Evolutionary conservation across 2,113 vertebrate species (phyloP).

Genomic region (Motacilla tschutschensis): DNA sequence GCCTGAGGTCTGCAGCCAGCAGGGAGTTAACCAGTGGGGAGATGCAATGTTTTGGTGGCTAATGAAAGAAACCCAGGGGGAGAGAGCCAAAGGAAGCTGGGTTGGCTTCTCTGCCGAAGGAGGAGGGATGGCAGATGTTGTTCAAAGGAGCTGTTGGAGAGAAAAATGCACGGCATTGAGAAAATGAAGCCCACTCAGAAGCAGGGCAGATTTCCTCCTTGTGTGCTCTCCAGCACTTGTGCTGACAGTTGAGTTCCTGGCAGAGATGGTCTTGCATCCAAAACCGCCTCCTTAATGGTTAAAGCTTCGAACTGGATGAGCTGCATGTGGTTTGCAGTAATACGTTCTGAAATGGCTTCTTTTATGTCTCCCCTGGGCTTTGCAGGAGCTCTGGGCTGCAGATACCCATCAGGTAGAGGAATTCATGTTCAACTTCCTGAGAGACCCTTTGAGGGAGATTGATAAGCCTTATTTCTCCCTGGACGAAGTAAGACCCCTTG

Average conservation of each 20-base stretch:
- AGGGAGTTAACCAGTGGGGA: neutral
- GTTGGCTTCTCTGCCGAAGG: neutral
- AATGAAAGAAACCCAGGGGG: neutral
- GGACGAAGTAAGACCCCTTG: slow-evolving; percentile 81
- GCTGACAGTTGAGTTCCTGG: neutral
- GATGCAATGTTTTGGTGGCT: neutral
- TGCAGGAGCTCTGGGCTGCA: slow-evolving; percentile 90
- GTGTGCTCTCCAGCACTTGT: neutral
- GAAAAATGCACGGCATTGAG: neutral
- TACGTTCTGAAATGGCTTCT: neutral
- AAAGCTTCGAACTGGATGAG: neutral
- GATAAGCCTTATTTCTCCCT: slow-evolving; percentile 91
- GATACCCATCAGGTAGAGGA: slow-evolving; percentile 87
- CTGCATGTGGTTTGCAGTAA: neutral
- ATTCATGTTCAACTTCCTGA: slow-evolving; percentile 92
- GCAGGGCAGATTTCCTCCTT: neutral
- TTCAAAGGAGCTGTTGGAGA: neutral
- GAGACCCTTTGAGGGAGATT: slow-evolving; percentile 93
- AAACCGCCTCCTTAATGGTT: neutral
- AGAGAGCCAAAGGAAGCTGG: neutral
- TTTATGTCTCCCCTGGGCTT: neutral
- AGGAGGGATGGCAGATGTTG: slow-evolving; percentile 13
- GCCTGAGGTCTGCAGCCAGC: neutral
- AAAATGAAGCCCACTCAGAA: neutral
- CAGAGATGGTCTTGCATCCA: neutral